Evolutionary conservation across 1,140 invertebrate genomes (phyloP).

Genomic region (Tyrophagus putrescentiae): DNA sequence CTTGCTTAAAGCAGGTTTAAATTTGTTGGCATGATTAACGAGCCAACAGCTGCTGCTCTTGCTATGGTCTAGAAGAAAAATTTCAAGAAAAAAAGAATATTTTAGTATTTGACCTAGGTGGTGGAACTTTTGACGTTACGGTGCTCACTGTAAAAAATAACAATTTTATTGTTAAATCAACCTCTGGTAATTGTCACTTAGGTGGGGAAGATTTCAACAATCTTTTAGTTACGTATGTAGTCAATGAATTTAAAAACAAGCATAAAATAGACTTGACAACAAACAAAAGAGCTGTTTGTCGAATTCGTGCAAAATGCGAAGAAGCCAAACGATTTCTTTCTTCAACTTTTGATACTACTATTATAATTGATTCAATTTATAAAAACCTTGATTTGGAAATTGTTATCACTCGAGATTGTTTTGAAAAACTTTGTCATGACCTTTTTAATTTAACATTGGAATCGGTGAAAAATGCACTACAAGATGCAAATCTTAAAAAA

Average conservation of each 20-base stretch:
- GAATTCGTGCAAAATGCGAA: conserved; percentile 2
- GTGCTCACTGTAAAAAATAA: conserved; percentile 19
- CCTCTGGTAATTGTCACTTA: conserved; percentile 47
- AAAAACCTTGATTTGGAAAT: conserved; percentile 30
- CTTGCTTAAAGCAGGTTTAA: conserved; percentile 27
- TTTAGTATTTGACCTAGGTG: conserved; percentile 49
- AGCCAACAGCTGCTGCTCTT: conserved; percentile 25
- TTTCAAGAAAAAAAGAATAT: conserved; percentile 32
- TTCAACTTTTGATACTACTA: conserved; percentile 34
- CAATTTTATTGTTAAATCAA: neutral
- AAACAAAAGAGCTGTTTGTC: conserved; percentile 12
- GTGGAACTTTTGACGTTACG: conserved; percentile 51
- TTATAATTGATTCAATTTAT: neutral
- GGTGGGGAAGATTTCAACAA: conserved; percentile 97
- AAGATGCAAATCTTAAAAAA: conserved; percentile 24
- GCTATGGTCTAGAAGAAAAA: conserved; percentile 22
- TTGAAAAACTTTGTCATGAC: conserved; percentile 25
- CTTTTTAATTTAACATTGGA: conserved; percentile 25
- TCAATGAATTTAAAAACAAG: conserved; percentile 21
- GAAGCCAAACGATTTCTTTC: conserved; percentile 7
- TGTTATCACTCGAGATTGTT: conserved; percentile 20
- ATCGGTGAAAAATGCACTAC: conserved; percentile 22
- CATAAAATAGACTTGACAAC: too few relatives aligned
- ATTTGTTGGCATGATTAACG: conserved; percentile 45
- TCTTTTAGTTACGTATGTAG: conserved; percentile 37